Conservation (phyloP, 1,140 invertebrate species). For the Drosophila biarmipes region DNA sequence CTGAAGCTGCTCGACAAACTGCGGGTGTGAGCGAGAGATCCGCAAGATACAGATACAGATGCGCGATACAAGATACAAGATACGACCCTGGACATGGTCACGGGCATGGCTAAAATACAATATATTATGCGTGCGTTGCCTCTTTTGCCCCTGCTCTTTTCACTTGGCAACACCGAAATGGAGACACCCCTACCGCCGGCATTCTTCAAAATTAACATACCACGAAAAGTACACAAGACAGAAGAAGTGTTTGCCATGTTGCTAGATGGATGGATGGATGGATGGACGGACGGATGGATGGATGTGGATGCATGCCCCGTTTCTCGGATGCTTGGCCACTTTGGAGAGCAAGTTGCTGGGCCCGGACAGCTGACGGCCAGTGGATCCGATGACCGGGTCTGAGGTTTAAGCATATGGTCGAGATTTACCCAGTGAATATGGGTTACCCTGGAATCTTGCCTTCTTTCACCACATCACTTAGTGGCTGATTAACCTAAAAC, state of each 20-base stretch:
- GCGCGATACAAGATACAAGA: slow-evolving; percentile 55
- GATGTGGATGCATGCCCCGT: slow-evolving; percentile 21
- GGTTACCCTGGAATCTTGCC: neutral
- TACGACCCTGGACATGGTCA: slow-evolving; percentile 77
- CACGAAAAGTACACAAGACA: slow-evolving; percentile 51
- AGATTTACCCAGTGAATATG: slow-evolving; percentile 26
- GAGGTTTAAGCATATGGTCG: slow-evolving; percentile 19
- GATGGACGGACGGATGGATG: slow-evolving; percentile 9
- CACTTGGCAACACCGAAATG: slow-evolving; percentile 45
- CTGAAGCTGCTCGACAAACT: slow-evolving; percentile 61
- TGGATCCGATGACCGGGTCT: slow-evolving; percentile 32
- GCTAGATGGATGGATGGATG: slow-evolving; percentile 22
- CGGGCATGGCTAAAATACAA: slow-evolving; percentile 64
- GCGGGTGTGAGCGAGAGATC: slow-evolving; percentile 26
- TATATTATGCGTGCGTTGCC: slow-evolving; percentile 56
- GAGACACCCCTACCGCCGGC: slow-evolving; percentile 27
- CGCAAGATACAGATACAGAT: slow-evolving; percentile 60
- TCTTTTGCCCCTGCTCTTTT: slow-evolving; percentile 36
- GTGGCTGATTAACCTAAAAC: neutral
- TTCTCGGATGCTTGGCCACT: slow-evolving; percentile 2
- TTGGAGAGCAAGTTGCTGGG: slow-evolving; percentile 22
- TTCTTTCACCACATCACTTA: neutral
- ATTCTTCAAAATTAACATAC: slow-evolving; percentile 74
- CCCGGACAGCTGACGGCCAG: slow-evolving; percentile 27
- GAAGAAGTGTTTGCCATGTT: slow-evolving; percentile 44